Evolutionary conservation across 2,113 vertebrate species (phyloP), one percentile per base, ranked within the genome.

Genomic region (Megaleporinus macrocephalus): DNA sequence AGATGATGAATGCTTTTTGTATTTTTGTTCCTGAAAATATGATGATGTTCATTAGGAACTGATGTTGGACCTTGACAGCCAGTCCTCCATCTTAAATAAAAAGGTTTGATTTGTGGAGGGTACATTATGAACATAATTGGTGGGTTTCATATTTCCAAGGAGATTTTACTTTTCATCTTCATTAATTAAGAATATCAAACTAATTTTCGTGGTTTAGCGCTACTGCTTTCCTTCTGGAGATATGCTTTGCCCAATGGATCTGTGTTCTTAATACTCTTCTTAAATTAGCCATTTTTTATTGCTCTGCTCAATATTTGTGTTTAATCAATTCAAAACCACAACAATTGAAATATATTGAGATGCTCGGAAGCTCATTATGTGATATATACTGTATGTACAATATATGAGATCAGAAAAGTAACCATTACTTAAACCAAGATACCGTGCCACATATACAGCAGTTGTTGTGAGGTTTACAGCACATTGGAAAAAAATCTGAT

Each of bases 1-100:
- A 73, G 69, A 66, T 81, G 78, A 84, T 59, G 78, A 24, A 79
- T 47, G 41, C 7, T 14, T 69, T 15, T 57, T 83, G 63, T 44
- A 24, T 33, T 26, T 49, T 73, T 73, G 12, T 20, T 61, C 62
- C 59, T 66, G 53, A 75, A 74, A 79, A 68, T n/a, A n/a, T 68
- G 29, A 59, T 57, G n/a, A 80, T 81, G 78, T 61, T 49, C 63
- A 69, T 16, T 65, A 47, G 27, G 5, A 44, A 70, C 33, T 41
- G 66, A 65, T 76, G 30, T 71, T 72, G 24, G 68, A 79, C 44
- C 49, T 71, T 84, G 44, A 76, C 49, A 63, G 33, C n/a, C 16
- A 27, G 16, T 71, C 26, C 18, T 30, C 30, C 26, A 29, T 18
- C 30, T 70, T 57, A 70, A 33, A 29, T 41, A 36, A 53, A 20